Conservation (phyloP, 2,797 vertebrate species). For the Furcifer pardalis region DNA sequence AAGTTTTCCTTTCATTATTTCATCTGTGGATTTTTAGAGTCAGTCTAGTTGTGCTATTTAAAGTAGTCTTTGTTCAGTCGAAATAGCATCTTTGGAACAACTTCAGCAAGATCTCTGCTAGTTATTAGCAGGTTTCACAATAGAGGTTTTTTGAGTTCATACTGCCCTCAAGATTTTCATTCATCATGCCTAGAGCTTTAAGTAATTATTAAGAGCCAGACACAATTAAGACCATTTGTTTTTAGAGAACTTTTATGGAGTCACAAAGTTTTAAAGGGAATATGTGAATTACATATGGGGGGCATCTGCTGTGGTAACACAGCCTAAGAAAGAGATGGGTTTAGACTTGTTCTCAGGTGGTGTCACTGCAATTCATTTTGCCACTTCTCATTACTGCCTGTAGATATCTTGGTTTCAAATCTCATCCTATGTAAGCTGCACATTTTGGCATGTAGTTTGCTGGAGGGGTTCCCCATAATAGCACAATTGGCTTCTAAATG, state of each 20-base stretch:
- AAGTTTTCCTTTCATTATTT: neutral
- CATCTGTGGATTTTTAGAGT: neutral
- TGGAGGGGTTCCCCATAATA: neutral
- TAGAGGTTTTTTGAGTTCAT: slow-evolving; percentile 18
- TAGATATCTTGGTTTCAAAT: neutral
- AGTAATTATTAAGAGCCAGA: slow-evolving; percentile 5
- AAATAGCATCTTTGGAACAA: neutral
- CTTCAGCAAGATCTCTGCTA: slow-evolving; percentile 5
- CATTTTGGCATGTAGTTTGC: neutral
- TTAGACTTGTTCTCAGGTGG: neutral
- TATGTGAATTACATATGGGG: neutral
- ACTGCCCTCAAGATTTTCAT: slow-evolving; percentile 31
- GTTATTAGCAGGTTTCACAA: slow-evolving; percentile 20
- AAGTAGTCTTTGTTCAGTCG: slow-evolving; percentile 15
- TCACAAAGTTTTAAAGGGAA: neutral
- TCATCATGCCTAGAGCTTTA: neutral
- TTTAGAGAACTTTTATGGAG: slow-evolving; percentile 11
- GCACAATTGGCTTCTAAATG: neutral
- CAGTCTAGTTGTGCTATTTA: slow-evolving; percentile 6
- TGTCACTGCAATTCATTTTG: neutral
- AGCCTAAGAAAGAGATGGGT: neutral
- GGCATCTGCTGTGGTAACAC: neutral
- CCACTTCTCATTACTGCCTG: neutral
- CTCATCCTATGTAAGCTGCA: neutral
- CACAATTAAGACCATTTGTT: slow-evolving; percentile 33